These are phyloP conservation scores for Furnarius figulus DNA, from an alignment of 2,113 vertebrate species.

Conservation along the genomic window DNA sequence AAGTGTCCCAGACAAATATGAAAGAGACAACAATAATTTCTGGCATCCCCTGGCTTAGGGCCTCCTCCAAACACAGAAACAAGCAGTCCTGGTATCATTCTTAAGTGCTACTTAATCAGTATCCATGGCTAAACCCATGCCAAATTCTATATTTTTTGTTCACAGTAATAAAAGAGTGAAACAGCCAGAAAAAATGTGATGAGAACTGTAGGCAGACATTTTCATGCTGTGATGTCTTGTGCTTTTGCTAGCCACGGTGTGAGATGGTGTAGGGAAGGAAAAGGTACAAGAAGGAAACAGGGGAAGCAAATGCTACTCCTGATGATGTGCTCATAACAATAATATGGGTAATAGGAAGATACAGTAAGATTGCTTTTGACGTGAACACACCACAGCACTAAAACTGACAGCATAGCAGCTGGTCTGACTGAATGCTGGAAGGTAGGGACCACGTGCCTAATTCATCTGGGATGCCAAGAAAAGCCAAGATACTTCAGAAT, in stretches of 20 bases:
- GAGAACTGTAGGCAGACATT: not conserved
- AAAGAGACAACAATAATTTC: not conserved
- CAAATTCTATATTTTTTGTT: not conserved
- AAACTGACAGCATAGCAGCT: not conserved
- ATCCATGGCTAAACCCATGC: not conserved
- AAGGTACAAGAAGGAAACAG: not conserved
- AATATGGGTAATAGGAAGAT: not conserved
- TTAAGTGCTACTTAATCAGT: not conserved
- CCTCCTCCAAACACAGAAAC: not conserved
- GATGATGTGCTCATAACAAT: not conserved
- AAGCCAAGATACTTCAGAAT: not conserved
- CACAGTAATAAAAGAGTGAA: not conserved
- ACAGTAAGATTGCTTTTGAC: not conserved
- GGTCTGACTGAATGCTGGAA: not conserved
- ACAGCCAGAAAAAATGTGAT: not conserved
- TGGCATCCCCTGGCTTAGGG: not conserved
- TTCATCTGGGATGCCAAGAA: not conserved
- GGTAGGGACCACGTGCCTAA: not conserved
- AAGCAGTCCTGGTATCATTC: not conserved
- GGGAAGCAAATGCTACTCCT: not conserved
- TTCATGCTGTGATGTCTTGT: not conserved
- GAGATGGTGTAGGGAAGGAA: not conserved
- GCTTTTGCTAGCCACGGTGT: not conserved
- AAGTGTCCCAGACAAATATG: not conserved
- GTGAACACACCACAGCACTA: not conserved